A percentile compares a stretch with the other conserved stretches of the same genome.
These are phyloP conservation scores for Isurus oxyrinchus DNA, from an alignment of 2,113 vertebrate genomes.

Conservation along the genomic window DNA sequence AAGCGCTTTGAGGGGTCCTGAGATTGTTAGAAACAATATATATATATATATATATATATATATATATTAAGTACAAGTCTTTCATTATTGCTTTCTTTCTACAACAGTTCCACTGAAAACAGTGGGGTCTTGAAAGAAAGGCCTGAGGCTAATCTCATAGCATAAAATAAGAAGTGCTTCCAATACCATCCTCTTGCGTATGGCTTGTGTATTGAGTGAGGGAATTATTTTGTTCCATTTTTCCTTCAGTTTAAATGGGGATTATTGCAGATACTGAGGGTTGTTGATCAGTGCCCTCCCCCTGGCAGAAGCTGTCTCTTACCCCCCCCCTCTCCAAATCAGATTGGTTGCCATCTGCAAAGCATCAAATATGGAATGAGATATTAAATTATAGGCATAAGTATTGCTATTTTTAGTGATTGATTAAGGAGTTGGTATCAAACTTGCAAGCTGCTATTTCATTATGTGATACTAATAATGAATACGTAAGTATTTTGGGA, in stretches of 20 bases:
- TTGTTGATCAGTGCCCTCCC: neutral
- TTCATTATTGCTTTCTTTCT: neutral
- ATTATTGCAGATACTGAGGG: neutral
- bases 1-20: neutral
- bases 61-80: neutral
- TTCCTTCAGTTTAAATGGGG: neutral
- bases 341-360: neutral
- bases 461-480: neutral
- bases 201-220: neutral
- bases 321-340: neutral
- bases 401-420: neutral
- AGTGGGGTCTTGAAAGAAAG: neutral
- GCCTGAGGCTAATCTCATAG: neutral
- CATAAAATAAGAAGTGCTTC: neutral
- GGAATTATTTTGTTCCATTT: neutral
- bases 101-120: neutral
- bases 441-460: neutral
- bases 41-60: neutral
- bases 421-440: neutral
- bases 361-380: neutral
- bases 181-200: neutral
- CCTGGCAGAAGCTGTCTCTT: neutral
- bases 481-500: neutral
- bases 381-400: neutral
- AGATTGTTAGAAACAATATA: neutral